Base-by-base conservation (phyloP, 2,888 invertebrate species). In the Lasioglossum pauxillum region DNA sequence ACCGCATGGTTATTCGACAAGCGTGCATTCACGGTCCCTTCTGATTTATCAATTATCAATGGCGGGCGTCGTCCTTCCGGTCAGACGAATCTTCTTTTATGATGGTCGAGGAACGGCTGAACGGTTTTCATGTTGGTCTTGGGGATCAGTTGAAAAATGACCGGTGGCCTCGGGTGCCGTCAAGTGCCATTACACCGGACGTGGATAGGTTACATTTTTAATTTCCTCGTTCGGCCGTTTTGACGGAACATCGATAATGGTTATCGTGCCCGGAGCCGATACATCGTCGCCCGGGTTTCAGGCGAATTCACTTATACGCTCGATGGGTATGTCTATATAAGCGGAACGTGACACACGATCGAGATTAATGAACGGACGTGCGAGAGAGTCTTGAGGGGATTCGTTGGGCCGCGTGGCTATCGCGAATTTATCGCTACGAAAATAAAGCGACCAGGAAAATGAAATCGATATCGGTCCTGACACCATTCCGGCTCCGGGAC, bases 121-220 rank as follows among this genome's bases (percentile, higher is more conserved):
- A 60, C 60, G 44, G 74, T 72, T 84, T 89, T 76, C 46, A 46
- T 60, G 73, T 23, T 57, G 74, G 60, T 72, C 64, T 60, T 57
- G 53, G 23, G 73, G 79, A 31, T 31, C 46, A 12, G 78, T 78
- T 88, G 85, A 89, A 90, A 91, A 91, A 90, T 87, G 80, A 69
- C 78, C 74, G 74, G 53, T 35, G 53, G 44, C 80, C 74, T 75
- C 60, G 46, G 27, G 75, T 67, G 76, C 49, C 78, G 87, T 88
- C 89, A 75, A 83, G 85, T 84, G 74, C 79, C 78, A 84, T 86
- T 89, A 86, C 78, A 72, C 79, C 64, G 60, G 78, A 83, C 85
- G 77, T 41, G 87, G 84, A 87, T 90, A 78, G 83, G 89, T 90
- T 92, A 89, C 88, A 92, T 91, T 92, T 92, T 92, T 92, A 92